Evolutionary conservation across 2,888 invertebrate species (phyloP).

Genomic region (Chloroclysta siterata): DNA sequence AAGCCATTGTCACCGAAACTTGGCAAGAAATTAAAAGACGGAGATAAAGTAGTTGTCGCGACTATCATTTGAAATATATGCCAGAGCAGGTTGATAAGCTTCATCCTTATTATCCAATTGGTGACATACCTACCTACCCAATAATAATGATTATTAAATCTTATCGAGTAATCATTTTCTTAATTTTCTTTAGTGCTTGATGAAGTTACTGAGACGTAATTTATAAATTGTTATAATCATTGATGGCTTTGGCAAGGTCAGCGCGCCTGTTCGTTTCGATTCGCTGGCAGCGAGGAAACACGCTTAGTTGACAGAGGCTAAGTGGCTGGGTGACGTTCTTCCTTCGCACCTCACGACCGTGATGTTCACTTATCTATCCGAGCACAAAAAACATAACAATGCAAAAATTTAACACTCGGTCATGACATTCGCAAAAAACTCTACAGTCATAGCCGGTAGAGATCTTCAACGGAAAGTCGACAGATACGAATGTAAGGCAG

Average conservation of each 20-base stretch:
- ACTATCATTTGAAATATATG: too few species aligned
- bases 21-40: too few species aligned
- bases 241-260: constrained; percentile 66
- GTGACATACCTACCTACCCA: too few species aligned
- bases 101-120: too few species aligned
- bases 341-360: constrained; percentile 63
- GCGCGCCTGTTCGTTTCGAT: constrained; percentile 70
- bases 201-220: background rate
- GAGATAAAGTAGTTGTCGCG: too few species aligned
- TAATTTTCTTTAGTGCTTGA: too few species aligned
- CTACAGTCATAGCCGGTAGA: constrained; percentile 43
- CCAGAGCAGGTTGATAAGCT: too few species aligned
- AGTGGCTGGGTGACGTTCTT: constrained; percentile 74
- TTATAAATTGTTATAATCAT: constrained; percentile 50
- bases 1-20: too few species aligned
- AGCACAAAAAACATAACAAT: constrained; percentile 64
- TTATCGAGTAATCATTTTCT: too few species aligned
- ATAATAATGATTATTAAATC: too few species aligned
- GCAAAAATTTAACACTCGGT: constrained; percentile 53
- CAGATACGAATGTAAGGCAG: constrained; percentile 43
- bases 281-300: constrained; percentile 75
- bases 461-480: constrained; percentile 32
- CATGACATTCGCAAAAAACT: constrained; percentile 49
- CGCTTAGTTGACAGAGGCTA: constrained; percentile 78
- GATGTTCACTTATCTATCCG: constrained; percentile 57